Evolutionary conservation across 2,888 invertebrate genomes (phyloP).

Genomic region (Cacoxenus indagator): DNA sequence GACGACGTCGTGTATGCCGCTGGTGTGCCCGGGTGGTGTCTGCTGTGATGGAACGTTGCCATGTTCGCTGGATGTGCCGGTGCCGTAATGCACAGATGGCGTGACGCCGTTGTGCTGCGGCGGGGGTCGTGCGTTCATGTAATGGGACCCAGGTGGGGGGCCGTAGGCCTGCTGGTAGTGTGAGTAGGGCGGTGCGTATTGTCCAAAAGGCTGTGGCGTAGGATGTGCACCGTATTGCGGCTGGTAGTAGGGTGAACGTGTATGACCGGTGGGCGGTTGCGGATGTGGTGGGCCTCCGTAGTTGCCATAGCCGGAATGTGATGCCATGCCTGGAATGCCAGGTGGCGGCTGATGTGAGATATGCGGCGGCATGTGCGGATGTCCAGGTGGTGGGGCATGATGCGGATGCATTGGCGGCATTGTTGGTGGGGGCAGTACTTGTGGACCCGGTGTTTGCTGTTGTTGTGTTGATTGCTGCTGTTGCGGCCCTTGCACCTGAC

Average conservation of each 20-base stretch:
- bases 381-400: conserved; percentile 62
- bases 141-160: conserved; percentile 65
- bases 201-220: conserved; percentile 64
- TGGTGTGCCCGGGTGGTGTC: conserved; percentile 41
- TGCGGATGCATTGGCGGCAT: conserved; percentile 73
- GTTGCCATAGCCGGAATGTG: conserved; percentile 67
- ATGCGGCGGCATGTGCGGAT: conserved; percentile 66
- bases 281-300: conserved; percentile 62
- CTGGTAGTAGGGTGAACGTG: conserved; percentile 69
- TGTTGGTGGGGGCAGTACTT: conserved; percentile 62
- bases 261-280: conserved; percentile 57
- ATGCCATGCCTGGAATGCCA: conserved; percentile 63
- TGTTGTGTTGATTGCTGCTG: conserved; percentile 36
- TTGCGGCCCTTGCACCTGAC: conserved; percentile 27
- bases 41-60: conserved; percentile 42
- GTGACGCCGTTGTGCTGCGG: conserved; percentile 54
- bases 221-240: conserved; percentile 70
- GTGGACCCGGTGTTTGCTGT: conserved; percentile 37
- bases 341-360: conserved; percentile 65
- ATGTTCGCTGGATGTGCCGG: conserved; percentile 30
- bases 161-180: conserved; percentile 70
- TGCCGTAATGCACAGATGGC: conserved; percentile 44
- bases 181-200: conserved; percentile 67
- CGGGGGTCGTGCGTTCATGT: conserved; percentile 65
- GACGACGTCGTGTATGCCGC: conserved; percentile 44